Evolutionary conservation across 1,140 invertebrate genomes (phyloP), one percentile per base, ranked within the genome.

Genomic region (Helicoverpa armigera): DNA sequence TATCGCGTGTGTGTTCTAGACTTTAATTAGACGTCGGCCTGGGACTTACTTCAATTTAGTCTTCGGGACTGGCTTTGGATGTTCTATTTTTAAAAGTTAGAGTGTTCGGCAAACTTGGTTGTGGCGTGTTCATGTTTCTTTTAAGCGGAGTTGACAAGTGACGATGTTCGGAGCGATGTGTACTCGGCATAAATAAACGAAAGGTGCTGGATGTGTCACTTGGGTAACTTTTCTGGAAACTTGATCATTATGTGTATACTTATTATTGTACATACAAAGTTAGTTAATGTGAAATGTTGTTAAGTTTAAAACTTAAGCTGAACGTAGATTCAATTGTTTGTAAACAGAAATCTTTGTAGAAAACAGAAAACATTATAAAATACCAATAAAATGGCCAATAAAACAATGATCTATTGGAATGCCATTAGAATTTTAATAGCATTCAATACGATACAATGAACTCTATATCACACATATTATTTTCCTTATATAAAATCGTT

Each of bases 1-100:
- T 65, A 77, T 65, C 75, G 75, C 51, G 75, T 70, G 67, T 54
- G 50, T 65, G 75, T 50, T 67, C 61, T 67, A 51, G 61, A 29
- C 60, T 65, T 61, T 61, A 61, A 61, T 76, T 76, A 61, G 35
- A 76, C 73, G 70, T 58, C 23, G 51, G 67, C 3, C 70, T 56
- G 29, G 16, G 53, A 58, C 51, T 58, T 31, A 31, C 53, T 56
- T 58, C 70, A 73, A 73, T 56, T 35, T 73, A 73, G 18, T 73
- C 53, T 73, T 73, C 51, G 53, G 11, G 35, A n/a, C 14, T 56
- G 2, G 60, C 3, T 11, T 2, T 61, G 23, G 43, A 18, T 3
- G 9, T 14, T 48, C 31, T 67, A 12, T 67, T 67, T 67, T 23
- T 3, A 13, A 43, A 67, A 29, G 13, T 12, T 60, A 13, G 11